A percentile compares a stretch with the other conserved stretches of the same genome.
phyloP scores from a whole-genome alignment of 2,888 invertebrate genomes.

The Schizotus pectinicornis region DNA sequence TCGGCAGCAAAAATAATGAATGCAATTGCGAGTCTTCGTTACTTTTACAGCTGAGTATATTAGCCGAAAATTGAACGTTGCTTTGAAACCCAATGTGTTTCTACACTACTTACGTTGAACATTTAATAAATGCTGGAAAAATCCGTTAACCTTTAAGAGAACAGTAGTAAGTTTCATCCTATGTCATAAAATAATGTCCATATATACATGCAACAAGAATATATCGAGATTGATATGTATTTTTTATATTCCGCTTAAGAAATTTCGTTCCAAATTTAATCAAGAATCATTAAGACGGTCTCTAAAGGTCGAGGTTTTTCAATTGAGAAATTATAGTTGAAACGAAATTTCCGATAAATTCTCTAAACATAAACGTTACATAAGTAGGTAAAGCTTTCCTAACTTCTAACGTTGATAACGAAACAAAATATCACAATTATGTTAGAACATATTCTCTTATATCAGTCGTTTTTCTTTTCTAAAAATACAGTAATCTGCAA shows the following conservation, averaged over 20 bases:
- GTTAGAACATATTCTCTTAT: slow-evolving; percentile 17
- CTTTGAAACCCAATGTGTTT: too few relatives aligned
- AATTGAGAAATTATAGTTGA: slow-evolving; percentile 12
- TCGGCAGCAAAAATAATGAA: too few relatives aligned
- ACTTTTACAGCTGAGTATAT: too few relatives aligned
- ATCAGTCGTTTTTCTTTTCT: slow-evolving; percentile 8
- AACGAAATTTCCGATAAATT: slow-evolving; percentile 1
- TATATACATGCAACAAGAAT: slow-evolving; percentile 23
- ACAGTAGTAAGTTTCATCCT: too few relatives aligned
- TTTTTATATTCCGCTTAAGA: slow-evolving; percentile 15
- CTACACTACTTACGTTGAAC: too few relatives aligned
- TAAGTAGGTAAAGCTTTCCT: too few relatives aligned
- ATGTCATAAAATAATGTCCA: too few relatives aligned
- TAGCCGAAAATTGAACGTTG: too few relatives aligned
- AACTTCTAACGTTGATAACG: neutral
- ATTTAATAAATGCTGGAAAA: too few relatives aligned
- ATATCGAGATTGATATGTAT: slow-evolving; percentile 26
- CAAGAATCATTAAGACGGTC: neutral
- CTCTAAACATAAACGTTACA: neutral
- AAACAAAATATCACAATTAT: slow-evolving; percentile 26
- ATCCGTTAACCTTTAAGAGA: too few relatives aligned
- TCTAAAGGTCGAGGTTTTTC: neutral
- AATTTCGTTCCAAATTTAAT: slow-evolving; percentile 12
- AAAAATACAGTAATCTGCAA: neutral
- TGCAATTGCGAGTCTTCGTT: too few relatives aligned